Conservation (phyloP, 2,113 vertebrate genomes). For the Corythaeola cristata region DNA sequence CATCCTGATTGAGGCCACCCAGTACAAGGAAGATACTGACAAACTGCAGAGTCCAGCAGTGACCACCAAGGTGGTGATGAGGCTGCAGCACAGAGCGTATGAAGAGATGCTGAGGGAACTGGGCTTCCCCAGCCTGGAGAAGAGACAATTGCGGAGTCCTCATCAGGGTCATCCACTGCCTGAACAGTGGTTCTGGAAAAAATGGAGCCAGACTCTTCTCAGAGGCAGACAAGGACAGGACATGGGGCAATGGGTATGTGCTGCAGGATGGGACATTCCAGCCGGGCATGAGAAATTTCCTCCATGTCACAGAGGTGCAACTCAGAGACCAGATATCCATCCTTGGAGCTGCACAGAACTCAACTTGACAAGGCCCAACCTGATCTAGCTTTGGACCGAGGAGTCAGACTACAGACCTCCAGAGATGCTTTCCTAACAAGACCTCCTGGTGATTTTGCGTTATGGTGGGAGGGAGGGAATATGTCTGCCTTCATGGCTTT, state of each 20-base stretch:
- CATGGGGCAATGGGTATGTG: neutral
- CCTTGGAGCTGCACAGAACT: neutral
- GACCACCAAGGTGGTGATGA: neutral
- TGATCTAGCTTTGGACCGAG: neutral
- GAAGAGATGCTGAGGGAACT: neutral
- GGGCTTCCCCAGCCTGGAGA: neutral
- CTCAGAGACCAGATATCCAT: neutral
- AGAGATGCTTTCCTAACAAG: neutral
- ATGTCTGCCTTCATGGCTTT: neutral
- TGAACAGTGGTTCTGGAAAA: neutral
- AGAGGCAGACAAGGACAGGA: neutral
- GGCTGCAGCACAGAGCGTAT: neutral
- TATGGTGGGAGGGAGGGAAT: neutral
- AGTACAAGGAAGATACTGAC: neutral
- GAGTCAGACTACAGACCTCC: neutral
- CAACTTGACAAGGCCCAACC: neutral
- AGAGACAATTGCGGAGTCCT: neutral
- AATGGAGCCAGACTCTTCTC: neutral
- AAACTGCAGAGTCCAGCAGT: neutral
- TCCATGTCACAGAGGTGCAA: accelerated
- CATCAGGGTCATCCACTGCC: neutral
- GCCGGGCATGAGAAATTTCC: neutral
- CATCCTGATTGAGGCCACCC: neutral
- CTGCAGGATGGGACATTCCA: neutral
- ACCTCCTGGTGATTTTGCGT: neutral